Conservation (phyloP, 2,797 vertebrate species). For the Neosalanx taihuensis region DNA sequence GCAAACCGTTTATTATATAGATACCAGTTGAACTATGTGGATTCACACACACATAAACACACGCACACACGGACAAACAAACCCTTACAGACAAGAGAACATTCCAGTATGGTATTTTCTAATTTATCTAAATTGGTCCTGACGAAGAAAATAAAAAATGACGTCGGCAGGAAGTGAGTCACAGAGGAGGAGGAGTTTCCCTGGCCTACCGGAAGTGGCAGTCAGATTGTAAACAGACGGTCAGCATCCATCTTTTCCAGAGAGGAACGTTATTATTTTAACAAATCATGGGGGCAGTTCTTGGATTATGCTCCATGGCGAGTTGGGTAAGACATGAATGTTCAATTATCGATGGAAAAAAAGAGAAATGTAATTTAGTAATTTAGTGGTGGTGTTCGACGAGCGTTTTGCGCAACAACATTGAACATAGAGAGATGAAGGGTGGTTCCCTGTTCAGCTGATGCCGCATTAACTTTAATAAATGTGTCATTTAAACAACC, state of each 20-base stretch:
- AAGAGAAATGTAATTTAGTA: neutral
- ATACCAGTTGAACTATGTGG: no score
- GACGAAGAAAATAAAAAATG: neutral
- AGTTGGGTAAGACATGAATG: slow-evolving; percentile 83
- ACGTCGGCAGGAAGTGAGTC: slow-evolving; percentile 6
- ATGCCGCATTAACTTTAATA: neutral
- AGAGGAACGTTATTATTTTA: slow-evolving; percentile 4
- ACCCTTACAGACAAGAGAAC: neutral
- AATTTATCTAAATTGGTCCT: neutral
- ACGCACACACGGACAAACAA: neutral
- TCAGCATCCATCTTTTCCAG: slow-evolving; percentile 45
- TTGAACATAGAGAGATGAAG: neutral
- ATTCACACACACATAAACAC: neutral
- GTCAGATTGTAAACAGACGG: slow-evolving; percentile 45
- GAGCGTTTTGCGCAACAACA: slow-evolving; percentile 8
- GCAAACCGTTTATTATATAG: no score
- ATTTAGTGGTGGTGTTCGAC: no score
- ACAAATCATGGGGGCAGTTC: slow-evolving; percentile 82
- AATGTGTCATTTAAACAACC: neutral
- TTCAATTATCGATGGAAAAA: neutral
- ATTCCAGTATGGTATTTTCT: neutral
- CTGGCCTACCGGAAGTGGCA: slow-evolving; percentile 25
- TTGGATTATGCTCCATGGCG: slow-evolving; percentile 91
- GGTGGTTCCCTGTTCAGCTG: slow-evolving; percentile 7
- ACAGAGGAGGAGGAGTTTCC: neutral